Percentiles rank a stretch among this genome's conserved stretches.
Evolutionary conservation across 35 echinoderm and acorn worm species (phyloP).

Genomic region (Eucidaris tribuloides): DNA sequence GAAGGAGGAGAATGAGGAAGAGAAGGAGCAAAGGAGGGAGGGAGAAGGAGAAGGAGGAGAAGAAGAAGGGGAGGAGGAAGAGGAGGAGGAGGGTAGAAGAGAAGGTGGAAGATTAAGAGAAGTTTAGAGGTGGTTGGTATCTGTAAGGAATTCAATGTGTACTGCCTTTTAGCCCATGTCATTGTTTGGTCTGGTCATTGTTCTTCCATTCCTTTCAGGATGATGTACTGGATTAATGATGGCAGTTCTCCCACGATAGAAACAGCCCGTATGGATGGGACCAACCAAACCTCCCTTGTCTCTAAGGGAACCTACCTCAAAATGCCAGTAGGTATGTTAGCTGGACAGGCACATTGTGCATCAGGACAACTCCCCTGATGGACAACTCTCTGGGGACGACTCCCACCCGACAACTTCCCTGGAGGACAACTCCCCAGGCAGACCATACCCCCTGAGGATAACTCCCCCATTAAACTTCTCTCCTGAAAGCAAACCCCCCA

Average conservation of each 20-base stretch:
- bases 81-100: not conserved
- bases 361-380: too few relatives aligned
- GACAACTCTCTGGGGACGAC: too few relatives aligned
- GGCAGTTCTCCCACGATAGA: constrained; percentile 43
- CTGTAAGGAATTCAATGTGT: not conserved
- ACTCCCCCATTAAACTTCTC: too few relatives aligned
- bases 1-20: too few relatives aligned
- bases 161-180: not conserved
- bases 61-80: not conserved
- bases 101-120: not conserved
- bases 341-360: too few relatives aligned
- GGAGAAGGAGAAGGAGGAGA: not conserved
- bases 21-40: not conserved
- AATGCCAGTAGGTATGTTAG: constrained; percentile 54
- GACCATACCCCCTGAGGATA: too few relatives aligned
- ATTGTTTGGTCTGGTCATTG: not conserved
- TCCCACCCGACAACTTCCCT: too few relatives aligned
- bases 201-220: constrained; percentile 13
- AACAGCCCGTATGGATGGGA: constrained; percentile 79
- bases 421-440: too few relatives aligned
- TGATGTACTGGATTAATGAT: constrained; percentile 86
- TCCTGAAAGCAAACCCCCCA: too few relatives aligned
- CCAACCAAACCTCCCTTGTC: constrained; percentile 28
- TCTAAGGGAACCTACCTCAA: not conserved
- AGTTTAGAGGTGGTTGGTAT: not conserved